Evolutionary conservation across 2,888 invertebrate genomes (phyloP).

Genomic region (Helleia helle): DNA sequence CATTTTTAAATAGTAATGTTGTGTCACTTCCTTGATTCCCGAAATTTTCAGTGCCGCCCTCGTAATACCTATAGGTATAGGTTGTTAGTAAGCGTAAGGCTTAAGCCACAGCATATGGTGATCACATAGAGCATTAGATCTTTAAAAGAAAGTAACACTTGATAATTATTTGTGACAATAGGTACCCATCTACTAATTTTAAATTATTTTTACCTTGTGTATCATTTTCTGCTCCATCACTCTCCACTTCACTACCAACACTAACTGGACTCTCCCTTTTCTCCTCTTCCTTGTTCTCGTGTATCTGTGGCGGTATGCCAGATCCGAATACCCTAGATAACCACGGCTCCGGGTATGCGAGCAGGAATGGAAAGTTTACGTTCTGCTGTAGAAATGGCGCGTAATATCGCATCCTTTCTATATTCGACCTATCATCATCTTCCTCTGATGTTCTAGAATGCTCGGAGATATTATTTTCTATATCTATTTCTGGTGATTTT

Average conservation of each 20-base stretch:
- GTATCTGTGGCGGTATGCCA: slow-evolving; percentile 29
- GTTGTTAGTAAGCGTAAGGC: no score
- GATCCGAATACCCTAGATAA: slow-evolving; percentile 45
- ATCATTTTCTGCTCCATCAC: slow-evolving; percentile 57
- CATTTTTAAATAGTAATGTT: no score
- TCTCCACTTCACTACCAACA: slow-evolving; percentile 60
- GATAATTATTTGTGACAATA: no score
- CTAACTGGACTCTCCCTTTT: slow-evolving; percentile 64
- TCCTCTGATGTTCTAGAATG: slow-evolving; percentile 58
- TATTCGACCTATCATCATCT: slow-evolving; percentile 43
- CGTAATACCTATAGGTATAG: no score
- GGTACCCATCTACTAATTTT: no score
- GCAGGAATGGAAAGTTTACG: slow-evolving; percentile 58
- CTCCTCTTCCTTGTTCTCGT: slow-evolving; percentile 42
- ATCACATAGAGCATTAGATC: no score
- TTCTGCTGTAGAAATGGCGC: slow-evolving; percentile 60
- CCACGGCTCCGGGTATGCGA: slow-evolving; percentile 66
- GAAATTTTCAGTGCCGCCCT: no score
- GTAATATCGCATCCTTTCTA: slow-evolving; percentile 62
- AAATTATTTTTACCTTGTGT: slow-evolving; percentile 46
- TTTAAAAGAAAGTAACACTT: no score
- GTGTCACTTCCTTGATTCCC: no score
- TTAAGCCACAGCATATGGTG: no score
- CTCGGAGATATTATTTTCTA: slow-evolving; percentile 57
- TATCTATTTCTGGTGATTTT: slow-evolving; percentile 64